Percentiles rank a stretch among this genome's conserved stretches.
These are phyloP conservation scores for Thymelicus sylvestris DNA, from an alignment of 2,888 invertebrate genomes.

Conservation along the genomic window DNA sequence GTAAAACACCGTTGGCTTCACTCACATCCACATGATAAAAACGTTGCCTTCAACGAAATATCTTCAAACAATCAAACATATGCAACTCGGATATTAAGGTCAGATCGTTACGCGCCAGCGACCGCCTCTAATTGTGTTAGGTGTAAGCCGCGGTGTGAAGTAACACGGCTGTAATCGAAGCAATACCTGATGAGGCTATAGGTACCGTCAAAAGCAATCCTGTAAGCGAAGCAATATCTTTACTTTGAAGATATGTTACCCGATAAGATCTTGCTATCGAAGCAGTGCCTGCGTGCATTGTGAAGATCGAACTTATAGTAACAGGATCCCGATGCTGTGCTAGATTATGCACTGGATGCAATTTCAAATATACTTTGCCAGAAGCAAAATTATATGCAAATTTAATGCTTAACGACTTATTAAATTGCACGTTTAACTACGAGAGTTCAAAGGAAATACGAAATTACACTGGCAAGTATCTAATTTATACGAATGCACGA, in stretches of 20 bases:
- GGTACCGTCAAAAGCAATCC: neutral
- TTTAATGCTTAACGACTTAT: too few relatives aligned
- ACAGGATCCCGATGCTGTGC: too few relatives aligned
- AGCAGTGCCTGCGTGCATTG: too few relatives aligned
- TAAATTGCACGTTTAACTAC: too few relatives aligned
- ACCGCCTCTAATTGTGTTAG: constrained; percentile 53
- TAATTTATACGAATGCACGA: too few relatives aligned
- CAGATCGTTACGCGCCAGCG: constrained; percentile 62
- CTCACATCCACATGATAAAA: constrained; percentile 11
- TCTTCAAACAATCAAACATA: constrained; percentile 36
- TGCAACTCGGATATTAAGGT: constrained; percentile 63
- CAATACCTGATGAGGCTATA: constrained; percentile 37
- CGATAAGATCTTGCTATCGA: too few relatives aligned
- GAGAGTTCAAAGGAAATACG: too few relatives aligned
- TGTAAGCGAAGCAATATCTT: neutral
- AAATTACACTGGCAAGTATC: too few relatives aligned
- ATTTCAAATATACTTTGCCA: too few relatives aligned
- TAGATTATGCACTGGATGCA: too few relatives aligned
- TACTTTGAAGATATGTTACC: neutral
- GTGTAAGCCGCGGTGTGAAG: constrained; percentile 37
- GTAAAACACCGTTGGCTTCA: neutral
- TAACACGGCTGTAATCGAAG: constrained; percentile 39
- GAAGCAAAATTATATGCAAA: too few relatives aligned
- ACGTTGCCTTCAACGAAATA: constrained; percentile 18
- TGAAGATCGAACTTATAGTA: too few relatives aligned